Evolutionary conservation across 2,888 invertebrate genomes (phyloP).

Genomic region (Caenorhabditis uteleia): DNA sequence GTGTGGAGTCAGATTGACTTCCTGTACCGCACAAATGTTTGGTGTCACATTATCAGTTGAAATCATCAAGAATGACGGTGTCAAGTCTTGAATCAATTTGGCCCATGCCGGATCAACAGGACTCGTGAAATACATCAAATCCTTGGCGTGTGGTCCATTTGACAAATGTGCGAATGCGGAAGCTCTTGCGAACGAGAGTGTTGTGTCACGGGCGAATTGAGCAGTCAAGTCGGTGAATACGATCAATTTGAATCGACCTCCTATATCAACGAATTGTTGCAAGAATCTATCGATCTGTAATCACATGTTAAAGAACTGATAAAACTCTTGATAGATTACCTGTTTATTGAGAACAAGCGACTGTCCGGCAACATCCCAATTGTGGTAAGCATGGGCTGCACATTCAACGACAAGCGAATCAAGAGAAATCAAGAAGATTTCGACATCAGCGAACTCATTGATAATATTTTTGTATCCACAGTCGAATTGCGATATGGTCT

Average conservation of each 20-base stretch:
- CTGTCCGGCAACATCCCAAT: conserved; percentile 67
- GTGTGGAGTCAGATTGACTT: conserved; percentile 55
- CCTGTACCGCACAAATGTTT: conserved; percentile 50
- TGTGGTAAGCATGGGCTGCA: conserved; percentile 66
- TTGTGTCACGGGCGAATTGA: conserved; percentile 58
- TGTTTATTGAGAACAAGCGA: conserved; percentile 61
- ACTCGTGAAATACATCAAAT: conserved; percentile 54
- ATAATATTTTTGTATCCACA: conserved; percentile 63
- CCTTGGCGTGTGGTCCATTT: conserved; percentile 35
- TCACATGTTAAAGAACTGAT: neutral
- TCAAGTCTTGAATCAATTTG: conserved; percentile 59
- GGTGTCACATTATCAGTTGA: conserved; percentile 61
- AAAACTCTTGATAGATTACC: conserved; percentile 33
- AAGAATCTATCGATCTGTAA: conserved; percentile 63
- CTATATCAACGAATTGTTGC: conserved; percentile 56
- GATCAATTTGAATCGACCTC: conserved; percentile 65
- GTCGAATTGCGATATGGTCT: conserved; percentile 51
- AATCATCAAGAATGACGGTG: conserved; percentile 67
- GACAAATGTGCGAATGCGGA: conserved; percentile 55
- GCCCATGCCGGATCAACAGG: conserved; percentile 63
- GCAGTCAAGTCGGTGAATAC: conserved; percentile 62
- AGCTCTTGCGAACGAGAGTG: conserved; percentile 59
- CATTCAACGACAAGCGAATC: conserved; percentile 66
- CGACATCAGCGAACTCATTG: conserved; percentile 67
- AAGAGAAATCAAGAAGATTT: conserved; percentile 66